A percentile compares a stretch with the other conserved stretches of the same genome.
These are phyloP conservation scores for Drymodes brunneopygia DNA, from an alignment of 2,113 vertebrate genomes.

Conservation along the genomic window DNA sequence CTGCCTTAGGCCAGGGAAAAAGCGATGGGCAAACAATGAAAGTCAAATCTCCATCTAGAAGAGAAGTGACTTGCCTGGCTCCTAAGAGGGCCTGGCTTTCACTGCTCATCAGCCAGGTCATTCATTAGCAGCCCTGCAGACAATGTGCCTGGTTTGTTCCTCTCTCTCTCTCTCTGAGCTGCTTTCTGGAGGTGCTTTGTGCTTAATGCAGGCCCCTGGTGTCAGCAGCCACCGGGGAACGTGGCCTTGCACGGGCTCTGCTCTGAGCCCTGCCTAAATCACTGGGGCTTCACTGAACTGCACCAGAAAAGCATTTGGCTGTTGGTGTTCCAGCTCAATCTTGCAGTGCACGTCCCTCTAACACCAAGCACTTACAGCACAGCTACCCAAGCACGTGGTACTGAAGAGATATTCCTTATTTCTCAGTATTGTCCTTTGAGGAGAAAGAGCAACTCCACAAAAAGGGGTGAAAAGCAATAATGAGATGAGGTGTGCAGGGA, in stretches of 20 bases:
- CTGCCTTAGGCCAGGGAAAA: conserved; percentile 6
- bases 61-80: conserved; percentile 19
- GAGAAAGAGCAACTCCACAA: neutral
- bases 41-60: conserved; percentile 34
- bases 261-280: neutral
- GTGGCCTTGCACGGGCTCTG: neutral
- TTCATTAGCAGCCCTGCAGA: neutral
- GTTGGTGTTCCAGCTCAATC: neutral
- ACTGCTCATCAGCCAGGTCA: neutral
- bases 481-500: neutral
- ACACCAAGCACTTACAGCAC: neutral
- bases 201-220: neutral
- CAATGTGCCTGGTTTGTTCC: neutral
- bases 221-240: neutral
- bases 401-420: neutral
- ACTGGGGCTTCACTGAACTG: neutral
- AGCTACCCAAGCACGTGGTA: neutral
- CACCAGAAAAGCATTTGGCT: neutral
- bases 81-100: conserved; percentile 32
- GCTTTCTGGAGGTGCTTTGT: neutral
- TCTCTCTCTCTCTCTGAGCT: neutral
- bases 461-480: neutral
- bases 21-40: neutral
- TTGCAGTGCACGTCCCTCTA: neutral
- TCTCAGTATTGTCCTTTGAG: neutral